These are phyloP conservation scores for Neogale vison DNA, from an alignment of 2,113 vertebrate species.

Conservation along the genomic window DNA sequence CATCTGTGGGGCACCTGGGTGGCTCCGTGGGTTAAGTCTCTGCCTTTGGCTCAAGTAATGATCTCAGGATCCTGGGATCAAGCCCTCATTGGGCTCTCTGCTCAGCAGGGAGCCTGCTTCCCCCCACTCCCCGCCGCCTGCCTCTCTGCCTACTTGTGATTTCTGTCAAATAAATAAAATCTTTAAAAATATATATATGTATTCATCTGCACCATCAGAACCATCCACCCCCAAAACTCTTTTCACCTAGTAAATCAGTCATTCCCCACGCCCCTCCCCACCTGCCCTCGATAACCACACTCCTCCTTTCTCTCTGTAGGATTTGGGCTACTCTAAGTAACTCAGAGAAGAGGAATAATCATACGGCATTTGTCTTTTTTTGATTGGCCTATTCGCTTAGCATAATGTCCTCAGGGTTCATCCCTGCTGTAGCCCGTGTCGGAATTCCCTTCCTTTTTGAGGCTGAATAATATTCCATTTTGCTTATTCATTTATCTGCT, in stretches of 20 bases:
- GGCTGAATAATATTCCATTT: not conserved
- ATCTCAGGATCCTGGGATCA: too few species aligned
- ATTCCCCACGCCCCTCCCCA: too few species aligned
- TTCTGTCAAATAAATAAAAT: too few species aligned
- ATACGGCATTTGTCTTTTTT: not conserved
- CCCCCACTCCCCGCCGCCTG: fast-evolving
- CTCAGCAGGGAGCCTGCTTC: too few species aligned
- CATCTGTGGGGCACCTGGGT: too few species aligned
- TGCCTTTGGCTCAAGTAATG: too few species aligned
- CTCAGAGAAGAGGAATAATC: not conserved
- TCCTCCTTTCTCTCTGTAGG: not conserved
- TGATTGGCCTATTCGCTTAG: not conserved
- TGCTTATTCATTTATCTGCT: not conserved
- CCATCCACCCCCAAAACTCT: not conserved
- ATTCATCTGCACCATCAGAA: not conserved
- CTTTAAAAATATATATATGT: too few species aligned
- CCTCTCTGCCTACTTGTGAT: too few species aligned
- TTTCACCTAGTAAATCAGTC: not conserved
- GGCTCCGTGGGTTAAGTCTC: too few species aligned
- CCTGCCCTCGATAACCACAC: not conserved
- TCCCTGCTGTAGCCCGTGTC: too few species aligned
- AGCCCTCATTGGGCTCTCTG: too few species aligned
- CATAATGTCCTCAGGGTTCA: not conserved
- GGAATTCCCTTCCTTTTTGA: not conserved
- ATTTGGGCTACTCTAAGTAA: not conserved